phyloP scores from a whole-genome alignment of 1,140 invertebrate genomes.

The Druon quercuslanigerum region DNA sequence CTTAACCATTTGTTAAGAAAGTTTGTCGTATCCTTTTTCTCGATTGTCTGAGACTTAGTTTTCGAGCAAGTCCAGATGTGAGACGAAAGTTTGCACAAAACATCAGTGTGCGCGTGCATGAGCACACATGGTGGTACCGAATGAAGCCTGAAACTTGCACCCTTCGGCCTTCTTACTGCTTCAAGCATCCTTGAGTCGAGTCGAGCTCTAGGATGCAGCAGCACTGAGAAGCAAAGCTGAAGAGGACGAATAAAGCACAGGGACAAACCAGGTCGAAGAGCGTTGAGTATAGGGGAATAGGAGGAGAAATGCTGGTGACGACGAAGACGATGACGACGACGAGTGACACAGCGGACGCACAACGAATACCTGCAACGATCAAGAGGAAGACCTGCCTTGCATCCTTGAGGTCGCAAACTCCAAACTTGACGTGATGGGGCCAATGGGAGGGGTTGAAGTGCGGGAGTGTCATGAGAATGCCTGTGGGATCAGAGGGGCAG shows the following conservation, averaged over 20 bases:
- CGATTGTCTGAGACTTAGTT: neutral
- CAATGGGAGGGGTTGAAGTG: neutral
- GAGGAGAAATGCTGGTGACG: neutral
- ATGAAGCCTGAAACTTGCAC: conserved; percentile 22
- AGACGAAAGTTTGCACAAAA: neutral
- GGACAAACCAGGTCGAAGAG: neutral
- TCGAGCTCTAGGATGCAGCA: conserved; percentile 16
- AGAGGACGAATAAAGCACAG: neutral
- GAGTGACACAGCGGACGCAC: neutral
- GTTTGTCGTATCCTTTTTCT: neutral
- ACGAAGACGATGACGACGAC: neutral
- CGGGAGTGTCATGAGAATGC: neutral
- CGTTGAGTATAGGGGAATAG: neutral
- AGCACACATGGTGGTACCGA: neutral
- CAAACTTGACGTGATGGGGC: neutral
- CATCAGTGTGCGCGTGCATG: neutral
- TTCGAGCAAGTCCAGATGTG: neutral
- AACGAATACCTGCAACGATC: conserved; percentile 10
- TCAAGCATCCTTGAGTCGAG: conserved; percentile 6
- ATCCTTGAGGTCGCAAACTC: neutral
- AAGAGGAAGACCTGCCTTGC: conserved; percentile 12
- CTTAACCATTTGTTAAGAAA: neutral
- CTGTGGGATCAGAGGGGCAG: neutral
- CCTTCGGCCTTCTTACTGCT: conserved; percentile 5
- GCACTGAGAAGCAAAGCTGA: neutral